Base-by-base conservation (phyloP, 64 coral and sea anemone species). In the Montipora capricornis region DNA sequence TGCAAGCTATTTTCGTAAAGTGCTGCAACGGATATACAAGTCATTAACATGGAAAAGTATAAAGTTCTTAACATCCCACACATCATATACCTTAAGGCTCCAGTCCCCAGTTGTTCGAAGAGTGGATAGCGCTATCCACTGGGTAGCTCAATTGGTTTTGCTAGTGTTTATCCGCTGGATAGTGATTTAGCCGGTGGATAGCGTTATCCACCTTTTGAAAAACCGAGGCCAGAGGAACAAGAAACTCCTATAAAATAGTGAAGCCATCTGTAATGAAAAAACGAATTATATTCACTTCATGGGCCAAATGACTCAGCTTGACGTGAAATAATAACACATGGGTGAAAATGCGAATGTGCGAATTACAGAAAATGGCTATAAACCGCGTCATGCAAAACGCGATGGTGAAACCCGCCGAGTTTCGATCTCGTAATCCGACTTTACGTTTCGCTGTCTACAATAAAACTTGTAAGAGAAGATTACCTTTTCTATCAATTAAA, bases 21-120 rank as follows among this genome's bases (percentile, higher is more conserved):
- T 29, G 55, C n/a, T 64, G 8, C 37, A 82, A 82, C 17, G 55
- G 80, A 59, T 82, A 82, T 82, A 82, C 80, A 82, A 82, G 55
- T 82, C 51, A 62, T 82, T 12, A 61, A 26, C 81, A 47, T 48
- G 58, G 60, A 17, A 68, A 84, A 46, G 19, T 16, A 84, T 9
- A 62, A 22, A 45, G 45, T n/a, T 5, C 26, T 12, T 45, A 14
- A 11, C 26, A 57, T 2, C 24, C 8, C 6, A 10, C 74, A 76
- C 37, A 10, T 46, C 9, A 4, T 8, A 24, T 24, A 71, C 74
- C 8, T 22, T 19, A 24, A 49, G 6, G 6, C 4, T 19, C 76
- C 19, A 19, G 37, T 55, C 10, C 6, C 52, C 0, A 55, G 52
- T 37, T 37, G 37, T 37, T 37, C 37, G 37, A 37, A 2, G 2